phyloP scores from a whole-genome alignment of 2,888 invertebrate genomes.

The Polydrusus tereticollis region DNA sequence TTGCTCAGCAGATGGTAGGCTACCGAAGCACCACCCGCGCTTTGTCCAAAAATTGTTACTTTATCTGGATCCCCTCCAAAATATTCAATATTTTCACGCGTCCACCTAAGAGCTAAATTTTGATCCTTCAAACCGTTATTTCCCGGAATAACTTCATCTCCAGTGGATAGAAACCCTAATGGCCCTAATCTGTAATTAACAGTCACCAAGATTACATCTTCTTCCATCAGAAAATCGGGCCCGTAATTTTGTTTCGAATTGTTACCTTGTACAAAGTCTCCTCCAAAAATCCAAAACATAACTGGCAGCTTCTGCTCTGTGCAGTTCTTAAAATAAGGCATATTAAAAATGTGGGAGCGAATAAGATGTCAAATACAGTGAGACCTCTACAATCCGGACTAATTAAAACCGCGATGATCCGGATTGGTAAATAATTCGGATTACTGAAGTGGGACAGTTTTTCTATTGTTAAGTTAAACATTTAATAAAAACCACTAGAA shows the following conservation, averaged over 20 bases:
- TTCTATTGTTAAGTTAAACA: no score
- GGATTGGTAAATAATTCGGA: no score
- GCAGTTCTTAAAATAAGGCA: constrained; percentile 2
- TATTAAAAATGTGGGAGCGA: neutral
- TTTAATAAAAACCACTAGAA: no score
- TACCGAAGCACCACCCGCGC: constrained; percentile 32
- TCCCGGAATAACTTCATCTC: constrained; percentile 25
- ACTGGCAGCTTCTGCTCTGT: constrained; percentile 58
- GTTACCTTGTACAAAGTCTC: constrained; percentile 62
- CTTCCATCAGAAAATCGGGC: constrained; percentile 59
- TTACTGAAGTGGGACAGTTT: no score
- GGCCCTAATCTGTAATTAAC: constrained; percentile 57
- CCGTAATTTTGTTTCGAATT: constrained; percentile 55
- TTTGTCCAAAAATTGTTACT: constrained; percentile 34
- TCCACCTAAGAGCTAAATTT: constrained; percentile 29
- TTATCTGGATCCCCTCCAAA: constrained; percentile 32
- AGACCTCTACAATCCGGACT: no score
- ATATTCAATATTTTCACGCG: constrained; percentile 20
- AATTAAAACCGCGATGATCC: no score
- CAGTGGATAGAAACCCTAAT: constrained; percentile 36
- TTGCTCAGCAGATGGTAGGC: constrained; percentile 19
- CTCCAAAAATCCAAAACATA: constrained; percentile 64
- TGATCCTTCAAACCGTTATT: constrained; percentile 39
- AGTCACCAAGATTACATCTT: constrained; percentile 58
- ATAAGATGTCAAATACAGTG: no score